These are phyloP conservation scores for Nasonovia ribisnigri DNA, from an alignment of 2,888 invertebrate genomes.

Conservation along the genomic window DNA sequence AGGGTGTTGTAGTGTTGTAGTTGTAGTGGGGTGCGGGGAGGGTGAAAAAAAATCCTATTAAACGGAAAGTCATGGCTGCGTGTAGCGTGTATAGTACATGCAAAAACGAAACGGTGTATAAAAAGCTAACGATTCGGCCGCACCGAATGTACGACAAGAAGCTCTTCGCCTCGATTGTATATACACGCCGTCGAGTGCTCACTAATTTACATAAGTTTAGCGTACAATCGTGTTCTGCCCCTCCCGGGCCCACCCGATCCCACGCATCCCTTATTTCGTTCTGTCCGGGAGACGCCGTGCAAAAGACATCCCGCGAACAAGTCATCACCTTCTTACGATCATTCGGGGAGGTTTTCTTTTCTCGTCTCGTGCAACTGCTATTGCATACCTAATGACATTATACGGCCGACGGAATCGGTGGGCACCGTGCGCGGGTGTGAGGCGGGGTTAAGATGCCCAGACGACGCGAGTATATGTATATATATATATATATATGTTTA, in stretches of 20 bases:
- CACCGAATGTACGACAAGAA: constrained; percentile 18
- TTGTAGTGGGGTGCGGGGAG: not conserved
- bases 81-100: constrained; percentile 5
- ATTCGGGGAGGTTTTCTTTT: constrained; percentile 32
- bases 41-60: constrained; percentile 46
- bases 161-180: constrained; percentile 52
- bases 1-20: not conserved
- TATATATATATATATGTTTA: not conserved
- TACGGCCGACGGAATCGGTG: not conserved
- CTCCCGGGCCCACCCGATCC: not conserved
- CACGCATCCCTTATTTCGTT: not conserved
- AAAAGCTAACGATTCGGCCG: constrained; percentile 43
- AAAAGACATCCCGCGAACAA: constrained; percentile 48
- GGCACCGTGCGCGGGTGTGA: not conserved
- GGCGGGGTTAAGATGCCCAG: not conserved
- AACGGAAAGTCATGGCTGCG: constrained; percentile 29
- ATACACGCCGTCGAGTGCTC: constrained; percentile 29
- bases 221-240: not conserved
- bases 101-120: constrained; percentile 25
- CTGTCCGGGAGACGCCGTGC: constrained; percentile 24
- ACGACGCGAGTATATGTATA: not conserved
- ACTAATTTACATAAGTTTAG: constrained; percentile 63
- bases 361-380: not conserved
- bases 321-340: constrained; percentile 58
- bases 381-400: constrained; percentile 59